Conservation (phyloP, 2,888 invertebrate species). For the Volucella bombylans region DNA sequence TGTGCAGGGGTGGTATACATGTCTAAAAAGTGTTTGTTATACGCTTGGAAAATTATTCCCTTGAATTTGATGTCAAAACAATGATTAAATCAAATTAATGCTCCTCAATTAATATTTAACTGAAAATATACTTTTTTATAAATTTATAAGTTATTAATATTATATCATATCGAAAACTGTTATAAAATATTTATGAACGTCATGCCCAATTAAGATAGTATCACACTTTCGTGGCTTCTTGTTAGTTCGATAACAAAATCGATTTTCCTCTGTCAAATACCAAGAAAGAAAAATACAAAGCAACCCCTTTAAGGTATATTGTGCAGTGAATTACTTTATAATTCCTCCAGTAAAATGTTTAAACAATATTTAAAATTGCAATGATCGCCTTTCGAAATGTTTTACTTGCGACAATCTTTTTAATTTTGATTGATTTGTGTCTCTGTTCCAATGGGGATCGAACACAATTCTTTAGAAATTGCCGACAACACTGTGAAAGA, state of each 20-base stretch:
- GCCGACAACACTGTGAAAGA: constrained; percentile 82
- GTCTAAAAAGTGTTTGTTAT: neutral
- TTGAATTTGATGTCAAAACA: no score
- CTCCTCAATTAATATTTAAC: no score
- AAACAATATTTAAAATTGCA: neutral
- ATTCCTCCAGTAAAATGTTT: constrained; percentile 20
- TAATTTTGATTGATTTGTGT: constrained; percentile 45
- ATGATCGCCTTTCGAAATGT: constrained; percentile 42
- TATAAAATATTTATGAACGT: no score
- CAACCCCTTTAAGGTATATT: neutral
- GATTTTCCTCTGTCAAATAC: neutral
- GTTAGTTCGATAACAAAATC: no score
- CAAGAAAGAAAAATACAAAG: constrained; percentile 2
- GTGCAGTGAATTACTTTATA: neutral
- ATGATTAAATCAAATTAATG: no score
- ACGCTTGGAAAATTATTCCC: no score
- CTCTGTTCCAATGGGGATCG: constrained; percentile 83
- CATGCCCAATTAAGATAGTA: no score
- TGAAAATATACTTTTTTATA: no score
- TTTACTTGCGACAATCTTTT: constrained; percentile 45
- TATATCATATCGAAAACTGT: no score
- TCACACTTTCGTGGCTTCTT: no score
- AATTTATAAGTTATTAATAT: no score
- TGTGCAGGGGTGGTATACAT: constrained; percentile 1
- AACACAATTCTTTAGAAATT: constrained; percentile 83